phyloP scores from a whole-genome alignment of 2,888 invertebrate species.

The Trissolcus brochymenae region DNA sequence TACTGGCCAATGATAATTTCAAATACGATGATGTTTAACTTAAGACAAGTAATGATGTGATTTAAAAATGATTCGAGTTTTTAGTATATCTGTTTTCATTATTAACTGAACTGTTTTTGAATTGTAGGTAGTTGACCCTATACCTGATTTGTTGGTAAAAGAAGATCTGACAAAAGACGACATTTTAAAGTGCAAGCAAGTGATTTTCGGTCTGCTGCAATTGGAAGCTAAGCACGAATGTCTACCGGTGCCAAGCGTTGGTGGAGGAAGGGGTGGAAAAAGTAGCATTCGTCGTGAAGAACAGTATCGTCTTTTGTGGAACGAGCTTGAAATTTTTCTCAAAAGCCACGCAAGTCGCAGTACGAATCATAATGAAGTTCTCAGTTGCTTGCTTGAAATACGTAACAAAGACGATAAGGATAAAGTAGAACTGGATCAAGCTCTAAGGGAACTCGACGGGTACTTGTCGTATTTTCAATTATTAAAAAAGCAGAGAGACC shows the following conservation, averaged over 20 bases:
- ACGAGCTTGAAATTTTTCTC: slow-evolving; percentile 90
- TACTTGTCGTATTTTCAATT: slow-evolving; percentile 61
- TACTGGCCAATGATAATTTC: slow-evolving; percentile 94
- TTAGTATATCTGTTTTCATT: slow-evolving; percentile 2
- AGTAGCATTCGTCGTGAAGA: slow-evolving; percentile 82
- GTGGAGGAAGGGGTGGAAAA: slow-evolving; percentile 80
- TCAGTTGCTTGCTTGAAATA: slow-evolving; percentile 88
- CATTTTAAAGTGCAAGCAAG: slow-evolving; percentile 89
- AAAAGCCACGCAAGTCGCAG: slow-evolving; percentile 82
- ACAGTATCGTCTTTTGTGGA: slow-evolving; percentile 93
- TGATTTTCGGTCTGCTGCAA: slow-evolving; percentile 87
- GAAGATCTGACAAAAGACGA: slow-evolving; percentile 91
- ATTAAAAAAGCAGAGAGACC: not conserved
- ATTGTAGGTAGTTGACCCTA: slow-evolving; percentile 84
- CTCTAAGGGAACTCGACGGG: slow-evolving; percentile 79
- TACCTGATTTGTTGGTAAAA: slow-evolving; percentile 87
- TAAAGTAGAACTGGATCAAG: slow-evolving; percentile 82
- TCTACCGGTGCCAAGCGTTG: slow-evolving; percentile 83
- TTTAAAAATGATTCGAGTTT: not conserved
- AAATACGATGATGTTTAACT: slow-evolving; percentile 90
- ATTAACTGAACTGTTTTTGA: slow-evolving; percentile 69
- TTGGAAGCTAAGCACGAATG: slow-evolving; percentile 91
- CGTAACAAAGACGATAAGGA: slow-evolving; percentile 79
- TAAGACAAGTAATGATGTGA: slow-evolving; percentile 80
- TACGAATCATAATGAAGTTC: slow-evolving; percentile 85